Evolutionary conservation across 2,113 vertebrate species (phyloP).

Genomic region (Halichoeres trimaculatus): DNA sequence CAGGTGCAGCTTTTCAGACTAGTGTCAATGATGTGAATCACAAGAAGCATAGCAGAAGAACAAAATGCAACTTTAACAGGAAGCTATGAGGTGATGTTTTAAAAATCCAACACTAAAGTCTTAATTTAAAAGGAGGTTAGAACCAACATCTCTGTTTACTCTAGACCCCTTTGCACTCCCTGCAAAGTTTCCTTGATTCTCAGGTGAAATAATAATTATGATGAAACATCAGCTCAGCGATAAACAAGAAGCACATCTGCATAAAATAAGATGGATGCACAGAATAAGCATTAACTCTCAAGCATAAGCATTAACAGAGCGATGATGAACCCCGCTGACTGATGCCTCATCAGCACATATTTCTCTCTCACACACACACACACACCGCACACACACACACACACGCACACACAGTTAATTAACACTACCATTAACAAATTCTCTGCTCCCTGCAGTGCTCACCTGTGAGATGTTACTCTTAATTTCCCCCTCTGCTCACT

Average conservation of each 20-base stretch:
- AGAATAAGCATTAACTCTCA: neutral
- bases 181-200: neutral
- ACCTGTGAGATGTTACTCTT: conserved; percentile 8
- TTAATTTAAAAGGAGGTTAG: too few species aligned
- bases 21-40: too few species aligned
- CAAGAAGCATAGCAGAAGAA: too few species aligned
- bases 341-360: conserved; percentile 25
- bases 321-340: conserved; percentile 3
- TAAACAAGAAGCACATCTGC: neutral
- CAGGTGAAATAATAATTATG: neutral
- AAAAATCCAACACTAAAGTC: too few species aligned
- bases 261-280: neutral
- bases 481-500: neutral
- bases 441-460: conserved; percentile 6
- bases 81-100: too few species aligned
- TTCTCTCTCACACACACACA: too few species aligned
- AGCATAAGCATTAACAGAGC: neutral
- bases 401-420: conserved; percentile 31
- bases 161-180: too few species aligned
- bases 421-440: conserved; percentile 22
- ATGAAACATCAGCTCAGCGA: neutral
- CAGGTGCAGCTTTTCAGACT: too few species aligned
- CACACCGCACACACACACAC: too few species aligned
- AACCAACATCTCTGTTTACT: too few species aligned
- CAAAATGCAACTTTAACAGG: too few species aligned